Percentiles rank a stretch among this genome's conserved stretches.
These are phyloP conservation scores for Eonycteris spelaea DNA, from an alignment of 2,113 vertebrate genomes.

Conservation along the genomic window DNA sequence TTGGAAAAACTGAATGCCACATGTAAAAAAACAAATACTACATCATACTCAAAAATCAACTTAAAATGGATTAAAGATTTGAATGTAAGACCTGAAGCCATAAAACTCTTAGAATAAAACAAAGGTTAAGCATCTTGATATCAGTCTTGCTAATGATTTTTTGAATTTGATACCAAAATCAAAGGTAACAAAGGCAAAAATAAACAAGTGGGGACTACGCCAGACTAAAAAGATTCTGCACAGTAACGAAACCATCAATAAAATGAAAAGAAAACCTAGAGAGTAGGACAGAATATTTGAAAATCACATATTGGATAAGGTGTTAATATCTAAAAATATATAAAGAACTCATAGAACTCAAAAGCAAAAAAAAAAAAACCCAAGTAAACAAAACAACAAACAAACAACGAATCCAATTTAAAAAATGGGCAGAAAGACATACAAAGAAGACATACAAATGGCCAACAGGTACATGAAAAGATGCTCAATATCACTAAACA, in stretches of 20 bases:
- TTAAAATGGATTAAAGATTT: background rate
- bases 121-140: background rate
- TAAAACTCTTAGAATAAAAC: background rate
- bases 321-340: background rate
- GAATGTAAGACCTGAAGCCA: background rate
- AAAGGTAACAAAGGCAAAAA: background rate
- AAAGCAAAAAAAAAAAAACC: background rate
- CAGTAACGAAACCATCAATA: background rate
- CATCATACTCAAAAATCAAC: background rate
- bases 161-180: background rate
- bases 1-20: background rate
- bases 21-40: background rate
- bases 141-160: background rate
- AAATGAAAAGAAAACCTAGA: background rate
- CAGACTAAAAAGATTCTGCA: background rate
- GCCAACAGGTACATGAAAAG: background rate
- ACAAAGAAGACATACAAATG: background rate
- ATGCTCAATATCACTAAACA: background rate
- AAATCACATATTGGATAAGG: background rate
- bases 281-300: background rate
- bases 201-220: no score
- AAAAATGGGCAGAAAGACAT: background rate
- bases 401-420: background rate
- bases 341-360: background rate
- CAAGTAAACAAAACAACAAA: background rate